A percentile compares a stretch with the other conserved stretches of the same genome.
Evolutionary conservation across 1,140 invertebrate species (phyloP).

Genomic region (Cyrtorhinus lividipennis): DNA sequence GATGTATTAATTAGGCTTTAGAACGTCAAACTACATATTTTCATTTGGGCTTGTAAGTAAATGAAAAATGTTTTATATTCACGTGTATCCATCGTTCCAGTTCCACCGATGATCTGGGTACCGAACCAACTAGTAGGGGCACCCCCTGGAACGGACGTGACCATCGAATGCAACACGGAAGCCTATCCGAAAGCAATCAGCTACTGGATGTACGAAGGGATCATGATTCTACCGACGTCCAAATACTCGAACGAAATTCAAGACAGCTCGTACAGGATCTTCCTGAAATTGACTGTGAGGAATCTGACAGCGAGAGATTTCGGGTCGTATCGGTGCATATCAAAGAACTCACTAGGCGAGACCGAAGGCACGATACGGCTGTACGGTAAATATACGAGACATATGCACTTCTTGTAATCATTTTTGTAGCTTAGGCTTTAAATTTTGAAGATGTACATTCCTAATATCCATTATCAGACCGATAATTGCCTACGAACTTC

Average conservation of each 20-base stretch:
- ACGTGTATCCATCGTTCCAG: conserved; percentile 39
- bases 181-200: conserved; percentile 84
- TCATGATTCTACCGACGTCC: conserved; percentile 67
- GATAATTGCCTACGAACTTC: too few species aligned
- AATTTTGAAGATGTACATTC: too few species aligned
- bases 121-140: conserved; percentile 83
- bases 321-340: conserved; percentile 73
- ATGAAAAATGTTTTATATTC: too few species aligned
- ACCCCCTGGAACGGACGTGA: conserved; percentile 72
- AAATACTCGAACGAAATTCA: conserved; percentile 61
- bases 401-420: not conserved
- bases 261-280: conserved; percentile 67
- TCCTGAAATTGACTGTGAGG: conserved; percentile 72
- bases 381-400: conserved; percentile 56
- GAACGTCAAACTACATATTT: too few species aligned
- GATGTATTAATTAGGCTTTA: too few species aligned
- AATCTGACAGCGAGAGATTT: conserved; percentile 62
- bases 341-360: conserved; percentile 86
- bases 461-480: too few species aligned
- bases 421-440: too few species aligned
- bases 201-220: conserved; percentile 78
- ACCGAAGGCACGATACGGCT: conserved; percentile 82
- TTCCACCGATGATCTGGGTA: conserved; percentile 83
- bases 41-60: too few species aligned
- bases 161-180: conserved; percentile 83